Percentiles rank a stretch among this genome's conserved stretches.
These are phyloP conservation scores for Stenichneumon culpator DNA, from an alignment of 2,888 invertebrate genomes.

Conservation along the genomic window DNA sequence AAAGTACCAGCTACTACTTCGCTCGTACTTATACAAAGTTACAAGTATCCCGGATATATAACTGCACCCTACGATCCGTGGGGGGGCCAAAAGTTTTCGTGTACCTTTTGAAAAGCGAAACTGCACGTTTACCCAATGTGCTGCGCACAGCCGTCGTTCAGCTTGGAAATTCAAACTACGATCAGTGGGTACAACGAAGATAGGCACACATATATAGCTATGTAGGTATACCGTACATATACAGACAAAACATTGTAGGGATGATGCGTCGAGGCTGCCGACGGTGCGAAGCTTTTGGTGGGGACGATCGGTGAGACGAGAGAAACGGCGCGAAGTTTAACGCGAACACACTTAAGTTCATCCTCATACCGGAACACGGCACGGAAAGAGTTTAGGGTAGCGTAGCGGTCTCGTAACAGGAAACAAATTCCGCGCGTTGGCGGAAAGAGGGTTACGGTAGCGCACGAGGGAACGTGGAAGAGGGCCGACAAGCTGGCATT, in stretches of 20 bases:
- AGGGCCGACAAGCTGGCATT: slow-evolving; percentile 65
- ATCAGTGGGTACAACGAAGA: background rate
- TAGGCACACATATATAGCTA: too few species aligned
- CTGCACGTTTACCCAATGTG: slow-evolving; percentile 13
- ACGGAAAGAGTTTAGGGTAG: slow-evolving; percentile 34
- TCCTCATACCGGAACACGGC: slow-evolving; percentile 28
- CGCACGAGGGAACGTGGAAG: slow-evolving; percentile 1
- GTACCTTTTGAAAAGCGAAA: slow-evolving; percentile 36
- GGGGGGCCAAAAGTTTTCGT: slow-evolving; percentile 34
- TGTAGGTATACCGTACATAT: too few species aligned
- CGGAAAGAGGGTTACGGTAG: slow-evolving; percentile 16
- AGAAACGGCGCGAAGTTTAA: slow-evolving; percentile 58
- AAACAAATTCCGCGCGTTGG: slow-evolving; percentile 28
- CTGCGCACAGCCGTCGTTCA: slow-evolving; percentile 31
- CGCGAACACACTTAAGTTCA: slow-evolving; percentile 44
- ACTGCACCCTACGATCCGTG: background rate
- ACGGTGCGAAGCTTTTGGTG: slow-evolving; percentile 38
- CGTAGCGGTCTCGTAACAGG: slow-evolving; percentile 2
- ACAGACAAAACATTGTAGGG: background rate
- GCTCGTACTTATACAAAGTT: slow-evolving; percentile 36
- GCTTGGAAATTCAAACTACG: slow-evolving; percentile 49
- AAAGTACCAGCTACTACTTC: slow-evolving; percentile 6
- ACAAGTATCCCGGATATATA: background rate
- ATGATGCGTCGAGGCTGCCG: slow-evolving; percentile 16
- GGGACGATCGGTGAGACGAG: slow-evolving; percentile 46